Percentiles rank a stretch among this genome's conserved stretches.
phyloP scores from a whole-genome alignment of 2,797 vertebrate genomes.

The Synanceia verrucosa region DNA sequence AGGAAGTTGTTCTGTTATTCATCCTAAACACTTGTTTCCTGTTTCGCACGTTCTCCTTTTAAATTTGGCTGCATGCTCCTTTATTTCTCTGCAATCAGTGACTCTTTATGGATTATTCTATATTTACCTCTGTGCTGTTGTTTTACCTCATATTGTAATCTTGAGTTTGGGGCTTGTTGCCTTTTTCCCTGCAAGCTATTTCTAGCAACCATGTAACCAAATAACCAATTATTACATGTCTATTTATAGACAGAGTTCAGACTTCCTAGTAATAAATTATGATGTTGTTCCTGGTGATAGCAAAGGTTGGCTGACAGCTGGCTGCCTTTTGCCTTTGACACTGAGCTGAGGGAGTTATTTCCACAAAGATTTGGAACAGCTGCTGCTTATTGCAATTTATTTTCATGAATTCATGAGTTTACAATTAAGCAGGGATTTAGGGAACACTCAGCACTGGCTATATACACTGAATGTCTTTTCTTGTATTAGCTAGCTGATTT shows the following conservation, averaged over 20 bases:
- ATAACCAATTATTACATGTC: background rate
- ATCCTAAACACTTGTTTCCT: constrained; percentile 74
- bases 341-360: background rate
- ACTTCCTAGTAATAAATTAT: background rate
- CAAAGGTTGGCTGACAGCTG: background rate
- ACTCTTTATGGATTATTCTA: background rate
- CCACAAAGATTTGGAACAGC: background rate
- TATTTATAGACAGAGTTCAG: background rate
- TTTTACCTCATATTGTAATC: background rate
- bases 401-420: background rate
- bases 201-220: background rate
- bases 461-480: no score
- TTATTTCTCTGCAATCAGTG: background rate
- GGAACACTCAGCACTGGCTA: no score
- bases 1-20: constrained; percentile 73
- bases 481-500: no score
- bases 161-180: background rate
- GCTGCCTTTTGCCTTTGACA: background rate
- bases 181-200: background rate
- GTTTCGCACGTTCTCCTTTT: constrained; percentile 69
- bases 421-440: background rate
- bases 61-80: constrained; percentile 15
- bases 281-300: background rate
- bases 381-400: background rate
- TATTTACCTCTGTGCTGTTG: background rate